Conservation (phyloP, 2,888 invertebrate species). For the Ferrisia virgata region DNA sequence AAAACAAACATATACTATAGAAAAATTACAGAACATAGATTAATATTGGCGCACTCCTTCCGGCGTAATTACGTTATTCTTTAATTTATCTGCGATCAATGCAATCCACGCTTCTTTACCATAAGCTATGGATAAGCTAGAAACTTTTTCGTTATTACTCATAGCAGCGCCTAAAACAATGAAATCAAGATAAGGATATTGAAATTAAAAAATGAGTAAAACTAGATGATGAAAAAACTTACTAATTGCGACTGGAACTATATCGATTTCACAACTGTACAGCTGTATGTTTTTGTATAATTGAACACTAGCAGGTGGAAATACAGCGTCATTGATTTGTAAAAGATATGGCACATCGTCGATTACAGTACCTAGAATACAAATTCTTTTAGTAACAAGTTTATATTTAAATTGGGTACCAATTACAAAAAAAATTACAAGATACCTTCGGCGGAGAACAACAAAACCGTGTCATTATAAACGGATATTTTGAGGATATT, state of each 20-base stretch:
- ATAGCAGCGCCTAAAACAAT: slow-evolving; percentile 50
- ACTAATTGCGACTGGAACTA: slow-evolving; percentile 52
- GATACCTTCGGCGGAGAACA: slow-evolving; percentile 41
- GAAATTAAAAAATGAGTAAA: no score
- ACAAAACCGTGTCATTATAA: not conserved
- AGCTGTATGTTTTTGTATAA: slow-evolving; percentile 50
- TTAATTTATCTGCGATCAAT: slow-evolving; percentile 49
- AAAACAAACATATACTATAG: not conserved
- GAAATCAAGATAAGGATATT: not conserved
- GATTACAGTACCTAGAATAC: slow-evolving; percentile 53
- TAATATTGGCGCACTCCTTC: not conserved
- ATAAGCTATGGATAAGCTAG: slow-evolving; percentile 52
- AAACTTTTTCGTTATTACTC: slow-evolving; percentile 51
- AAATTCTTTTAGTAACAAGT: not conserved
- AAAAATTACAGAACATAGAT: not conserved
- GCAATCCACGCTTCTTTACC: slow-evolving; percentile 52
- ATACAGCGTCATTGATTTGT: slow-evolving; percentile 53
- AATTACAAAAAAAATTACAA: not conserved
- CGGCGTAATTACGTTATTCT: not conserved
- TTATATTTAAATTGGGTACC: not conserved
- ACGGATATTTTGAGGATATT: slow-evolving; percentile 19
- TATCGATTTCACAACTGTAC: slow-evolving; percentile 48
- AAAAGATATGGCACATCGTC: slow-evolving; percentile 52
- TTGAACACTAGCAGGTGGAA: slow-evolving; percentile 52
- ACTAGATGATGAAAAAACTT: slow-evolving; percentile 1